Percentiles rank a stretch among this genome's conserved stretches.
These are phyloP conservation scores for Melanaphis sacchari DNA, from an alignment of 1,140 invertebrate genomes.

Conservation along the genomic window DNA sequence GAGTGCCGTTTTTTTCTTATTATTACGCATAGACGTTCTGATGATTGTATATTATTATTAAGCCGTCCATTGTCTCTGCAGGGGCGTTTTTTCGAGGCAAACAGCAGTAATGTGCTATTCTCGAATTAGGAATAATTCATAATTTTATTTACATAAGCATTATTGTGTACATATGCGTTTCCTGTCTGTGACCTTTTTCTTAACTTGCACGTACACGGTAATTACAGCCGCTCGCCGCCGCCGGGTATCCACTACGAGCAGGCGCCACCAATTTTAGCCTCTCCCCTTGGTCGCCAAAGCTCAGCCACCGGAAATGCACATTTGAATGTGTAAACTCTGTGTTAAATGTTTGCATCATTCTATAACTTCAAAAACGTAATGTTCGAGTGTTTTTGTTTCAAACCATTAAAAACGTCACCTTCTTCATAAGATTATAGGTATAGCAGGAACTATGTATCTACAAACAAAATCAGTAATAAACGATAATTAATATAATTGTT, in stretches of 20 bases:
- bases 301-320: conserved; percentile 41
- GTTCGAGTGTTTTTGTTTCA: neutral
- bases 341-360: no score
- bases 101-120: conserved; percentile 19
- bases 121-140: conserved; percentile 4
- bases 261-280: conserved; percentile 27
- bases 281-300: neutral
- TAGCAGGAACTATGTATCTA: neutral
- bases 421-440: neutral
- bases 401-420: neutral
- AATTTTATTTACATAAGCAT: conserved; percentile 29
- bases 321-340: neutral
- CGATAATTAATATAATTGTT: neutral
- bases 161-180: conserved; percentile 23
- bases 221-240: neutral
- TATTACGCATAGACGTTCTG: neutral
- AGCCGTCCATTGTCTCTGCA: conserved; percentile 18
- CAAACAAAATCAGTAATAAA: neutral
- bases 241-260: neutral
- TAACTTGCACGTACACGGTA: neutral
- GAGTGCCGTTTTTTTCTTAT: neutral
- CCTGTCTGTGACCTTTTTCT: conserved; percentile 41
- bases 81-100: conserved; percentile 16
- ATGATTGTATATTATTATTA: neutral
- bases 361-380: neutral